Evolutionary conservation across 2,888 invertebrate genomes (phyloP).

Genomic region (Acleris cristana): DNA sequence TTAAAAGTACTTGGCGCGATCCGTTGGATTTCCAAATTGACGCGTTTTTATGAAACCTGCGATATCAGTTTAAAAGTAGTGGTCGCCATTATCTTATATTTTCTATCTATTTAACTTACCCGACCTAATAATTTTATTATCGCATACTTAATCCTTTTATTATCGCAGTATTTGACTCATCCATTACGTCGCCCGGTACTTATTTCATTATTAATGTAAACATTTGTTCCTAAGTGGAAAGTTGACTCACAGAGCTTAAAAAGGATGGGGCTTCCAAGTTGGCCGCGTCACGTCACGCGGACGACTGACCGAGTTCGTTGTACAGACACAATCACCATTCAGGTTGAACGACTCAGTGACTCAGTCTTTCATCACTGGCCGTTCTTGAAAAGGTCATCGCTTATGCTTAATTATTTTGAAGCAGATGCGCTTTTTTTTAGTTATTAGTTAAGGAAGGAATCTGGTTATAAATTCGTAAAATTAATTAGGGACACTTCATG

Average conservation of each 20-base stretch:
- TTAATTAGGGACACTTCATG: no score
- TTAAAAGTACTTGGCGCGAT: no score
- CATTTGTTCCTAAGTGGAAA: conserved; percentile 47
- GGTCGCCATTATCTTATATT: no score
- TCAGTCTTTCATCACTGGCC: conserved; percentile 67
- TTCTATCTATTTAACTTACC: no score
- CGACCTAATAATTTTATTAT: neutral
- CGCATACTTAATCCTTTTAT: neutral
- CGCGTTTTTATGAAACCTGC: no score
- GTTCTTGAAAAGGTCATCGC: conserved; percentile 72
- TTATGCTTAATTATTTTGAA: conserved; percentile 56
- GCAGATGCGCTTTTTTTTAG: neutral
- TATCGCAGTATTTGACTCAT: conserved; percentile 16
- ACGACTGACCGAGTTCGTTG: conserved; percentile 68
- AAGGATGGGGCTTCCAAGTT: conserved; percentile 54
- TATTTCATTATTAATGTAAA: conserved; percentile 52
- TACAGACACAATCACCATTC: conserved; percentile 51
- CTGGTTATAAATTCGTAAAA: no score
- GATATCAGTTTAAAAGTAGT: no score
- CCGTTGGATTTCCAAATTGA: no score
- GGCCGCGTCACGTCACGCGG: conserved; percentile 51
- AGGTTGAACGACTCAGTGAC: conserved; percentile 75
- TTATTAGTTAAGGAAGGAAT: no score
- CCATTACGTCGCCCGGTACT: conserved; percentile 37
- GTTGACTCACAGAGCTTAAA: conserved; percentile 69